Conservation (phyloP, 2,113 vertebrate genomes). For the Copsychus sechellarum region DNA sequence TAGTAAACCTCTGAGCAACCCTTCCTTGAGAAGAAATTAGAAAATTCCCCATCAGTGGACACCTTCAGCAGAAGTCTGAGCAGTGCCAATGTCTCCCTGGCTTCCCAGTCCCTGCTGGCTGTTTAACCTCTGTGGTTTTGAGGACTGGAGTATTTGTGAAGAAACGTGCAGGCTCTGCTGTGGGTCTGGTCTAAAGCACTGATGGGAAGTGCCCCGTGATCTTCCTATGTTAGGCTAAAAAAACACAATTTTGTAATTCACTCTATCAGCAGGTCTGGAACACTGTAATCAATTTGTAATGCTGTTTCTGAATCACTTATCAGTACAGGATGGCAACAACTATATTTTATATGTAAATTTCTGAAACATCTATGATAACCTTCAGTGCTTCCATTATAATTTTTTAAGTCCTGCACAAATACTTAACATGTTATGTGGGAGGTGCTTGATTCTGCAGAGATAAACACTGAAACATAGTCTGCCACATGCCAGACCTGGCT, state of each 20-base stretch:
- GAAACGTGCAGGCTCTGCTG: not conserved
- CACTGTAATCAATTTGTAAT: not conserved
- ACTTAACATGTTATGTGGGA: not conserved
- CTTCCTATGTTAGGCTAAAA: not conserved
- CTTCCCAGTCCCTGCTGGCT: not conserved
- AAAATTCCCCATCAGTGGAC: not conserved
- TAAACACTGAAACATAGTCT: not conserved
- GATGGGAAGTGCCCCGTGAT: not conserved
- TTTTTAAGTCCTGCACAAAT: not conserved
- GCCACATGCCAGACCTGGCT: not conserved
- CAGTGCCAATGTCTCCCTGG: not conserved
- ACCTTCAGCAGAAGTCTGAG: not conserved
- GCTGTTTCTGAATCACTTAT: not conserved
- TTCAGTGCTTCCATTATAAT: not conserved
- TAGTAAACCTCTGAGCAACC: not conserved
- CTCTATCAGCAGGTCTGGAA: not conserved
- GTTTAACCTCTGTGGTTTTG: not conserved
- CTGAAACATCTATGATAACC: not conserved
- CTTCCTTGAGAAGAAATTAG: not conserved
- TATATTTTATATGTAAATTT: not conserved
- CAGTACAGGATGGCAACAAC: not conserved
- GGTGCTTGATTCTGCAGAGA: not conserved
- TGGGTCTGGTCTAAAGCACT: not conserved
- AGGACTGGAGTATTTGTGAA: not conserved
- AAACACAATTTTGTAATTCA: not conserved